phyloP scores from a whole-genome alignment of 2,888 invertebrate species.

The Cephonodes hylas region DNA sequence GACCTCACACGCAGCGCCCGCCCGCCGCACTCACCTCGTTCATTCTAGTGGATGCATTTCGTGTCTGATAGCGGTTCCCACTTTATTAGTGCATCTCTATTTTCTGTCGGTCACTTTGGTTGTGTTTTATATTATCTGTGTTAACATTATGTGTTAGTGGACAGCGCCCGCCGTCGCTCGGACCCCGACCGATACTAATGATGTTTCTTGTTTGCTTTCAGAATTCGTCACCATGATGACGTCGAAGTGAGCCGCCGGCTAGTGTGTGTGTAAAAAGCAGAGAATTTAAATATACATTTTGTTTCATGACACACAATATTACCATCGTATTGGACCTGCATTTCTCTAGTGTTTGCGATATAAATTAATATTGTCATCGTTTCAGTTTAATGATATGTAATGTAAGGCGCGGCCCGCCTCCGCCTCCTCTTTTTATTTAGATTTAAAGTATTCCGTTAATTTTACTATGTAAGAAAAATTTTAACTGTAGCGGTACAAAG shows the following conservation, averaged over 20 bases:
- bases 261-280: conserved; percentile 82
- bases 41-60: conserved; percentile 40
- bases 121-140: conserved; percentile 52
- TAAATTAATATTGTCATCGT: conserved; percentile 78
- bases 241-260: conserved; percentile 95
- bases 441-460: conserved; percentile 81
- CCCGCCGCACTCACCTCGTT: conserved; percentile 13
- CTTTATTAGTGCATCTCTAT: conserved; percentile 66
- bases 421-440: conserved; percentile 68
- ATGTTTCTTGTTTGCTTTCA: conserved; percentile 79
- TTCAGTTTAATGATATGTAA: conserved; percentile 71
- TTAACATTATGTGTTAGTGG: conserved; percentile 49
- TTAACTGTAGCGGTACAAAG: conserved; percentile 75
- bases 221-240: conserved; percentile 99
- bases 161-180: conserved; percentile 34
- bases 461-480: conserved; percentile 75
- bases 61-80: conserved; percentile 59
- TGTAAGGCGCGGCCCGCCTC: conserved; percentile 35
- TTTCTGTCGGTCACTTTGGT: conserved; percentile 60
- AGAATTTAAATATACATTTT: conserved; percentile 84
- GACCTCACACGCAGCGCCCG: conserved; percentile 17
- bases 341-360: conserved; percentile 83
- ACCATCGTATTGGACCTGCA: conserved; percentile 83
- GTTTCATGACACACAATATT: conserved; percentile 83
- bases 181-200: conserved; percentile 30